Evolutionary conservation across 2,797 vertebrate species (phyloP).

Genomic region (Eidolon dupreanum): DNA sequence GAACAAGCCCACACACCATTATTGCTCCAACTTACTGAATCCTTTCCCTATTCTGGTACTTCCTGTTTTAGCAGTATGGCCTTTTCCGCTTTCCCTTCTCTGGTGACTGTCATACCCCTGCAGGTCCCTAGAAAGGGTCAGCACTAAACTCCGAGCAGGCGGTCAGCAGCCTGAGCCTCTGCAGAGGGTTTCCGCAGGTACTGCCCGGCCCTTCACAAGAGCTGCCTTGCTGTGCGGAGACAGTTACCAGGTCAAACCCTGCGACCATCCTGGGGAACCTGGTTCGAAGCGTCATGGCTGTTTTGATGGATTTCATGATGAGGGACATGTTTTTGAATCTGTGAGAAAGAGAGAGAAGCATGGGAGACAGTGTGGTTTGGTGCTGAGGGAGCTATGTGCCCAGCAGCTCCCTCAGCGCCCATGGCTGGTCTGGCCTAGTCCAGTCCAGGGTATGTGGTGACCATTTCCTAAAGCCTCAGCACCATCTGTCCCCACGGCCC

Average conservation of each 20-base stretch:
- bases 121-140: neutral
- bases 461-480: neutral
- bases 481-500: neutral
- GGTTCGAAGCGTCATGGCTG: constrained; percentile 87
- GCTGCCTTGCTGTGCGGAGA: neutral
- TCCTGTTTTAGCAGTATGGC: neutral
- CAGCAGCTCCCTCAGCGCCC: too few species aligned
- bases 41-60: neutral
- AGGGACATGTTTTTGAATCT: constrained; percentile 86
- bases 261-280: constrained; percentile 91
- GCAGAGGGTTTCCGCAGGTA: accelerated
- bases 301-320: constrained; percentile 83
- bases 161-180: neutral
- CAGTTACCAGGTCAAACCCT: constrained; percentile 94
- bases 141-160: neutral
- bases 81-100: neutral
- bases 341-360: constrained; percentile 64
- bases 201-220: neutral
- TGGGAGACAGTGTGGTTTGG: neutral
- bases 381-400: neutral
- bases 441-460: too few species aligned
- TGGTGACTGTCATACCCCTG: too few species aligned
- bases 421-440: accelerated
- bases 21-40: neutral
- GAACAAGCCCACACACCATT: neutral